Evolutionary conservation across 1,140 invertebrate species (phyloP).

Genomic region (Hestina assimilis): DNA sequence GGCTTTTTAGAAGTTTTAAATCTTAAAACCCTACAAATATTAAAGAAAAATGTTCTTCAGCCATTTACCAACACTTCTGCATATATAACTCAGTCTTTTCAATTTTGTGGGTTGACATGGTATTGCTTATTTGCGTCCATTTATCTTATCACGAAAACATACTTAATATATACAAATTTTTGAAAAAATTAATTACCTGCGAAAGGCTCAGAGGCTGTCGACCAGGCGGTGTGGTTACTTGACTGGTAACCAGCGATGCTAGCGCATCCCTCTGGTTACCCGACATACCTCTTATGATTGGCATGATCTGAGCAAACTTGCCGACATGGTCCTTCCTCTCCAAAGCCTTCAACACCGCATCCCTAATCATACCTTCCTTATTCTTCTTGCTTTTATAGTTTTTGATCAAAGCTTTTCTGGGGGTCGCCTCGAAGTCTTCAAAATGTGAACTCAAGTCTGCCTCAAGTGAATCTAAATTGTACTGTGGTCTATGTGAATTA

Average conservation of each 20-base stretch:
- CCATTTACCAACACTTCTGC: no score
- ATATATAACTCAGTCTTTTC: no score
- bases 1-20: no score
- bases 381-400: constrained; percentile 70
- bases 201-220: constrained; percentile 71
- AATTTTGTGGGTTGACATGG: no score
- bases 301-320: constrained; percentile 80
- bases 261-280: constrained; percentile 80
- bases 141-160: no score
- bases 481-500: constrained; percentile 74
- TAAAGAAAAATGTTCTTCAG: no score
- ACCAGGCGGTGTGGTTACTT: constrained; percentile 77
- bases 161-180: no score
- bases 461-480: constrained; percentile 64
- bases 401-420: constrained; percentile 42
- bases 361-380: constrained; percentile 74
- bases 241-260: constrained; percentile 80
- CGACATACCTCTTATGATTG: constrained; percentile 82
- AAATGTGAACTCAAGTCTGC: constrained; percentile 31
- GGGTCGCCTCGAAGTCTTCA: constrained; percentile 41
- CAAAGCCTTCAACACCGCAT: constrained; percentile 71
- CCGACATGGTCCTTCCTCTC: constrained; percentile 73
- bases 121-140: no score
- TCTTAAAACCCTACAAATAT: no score
- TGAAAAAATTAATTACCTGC: constrained; percentile 75